Conservation (phyloP, 1,140 invertebrate genomes). For the Samia ricini region DNA sequence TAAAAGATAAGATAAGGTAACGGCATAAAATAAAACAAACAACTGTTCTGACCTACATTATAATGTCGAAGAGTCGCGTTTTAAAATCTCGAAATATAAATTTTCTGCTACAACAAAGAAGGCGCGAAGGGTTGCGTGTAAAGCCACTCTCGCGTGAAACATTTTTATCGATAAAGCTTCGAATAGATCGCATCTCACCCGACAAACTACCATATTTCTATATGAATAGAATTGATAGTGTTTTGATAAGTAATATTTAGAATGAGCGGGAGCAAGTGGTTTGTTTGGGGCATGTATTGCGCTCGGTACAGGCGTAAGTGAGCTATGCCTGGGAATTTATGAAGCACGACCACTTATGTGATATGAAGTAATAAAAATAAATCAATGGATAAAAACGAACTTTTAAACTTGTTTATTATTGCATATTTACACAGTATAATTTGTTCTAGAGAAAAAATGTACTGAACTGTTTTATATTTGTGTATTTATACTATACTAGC, state of each 20-base stretch:
- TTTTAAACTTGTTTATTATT: not conserved
- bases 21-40: not conserved
- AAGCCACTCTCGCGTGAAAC: not conserved
- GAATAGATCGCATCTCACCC: not conserved
- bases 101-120: not conserved
- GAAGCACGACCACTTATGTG: not conserved
- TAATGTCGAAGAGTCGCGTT: not conserved
- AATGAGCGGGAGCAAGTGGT: not conserved
- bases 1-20: too few relatives aligned
- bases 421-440: not conserved
- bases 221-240: not conserved
- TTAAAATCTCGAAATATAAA: slow-evolving; percentile 1
- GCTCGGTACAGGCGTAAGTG: not conserved
- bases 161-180: slow-evolving; percentile 1
- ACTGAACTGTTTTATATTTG: too few relatives aligned
- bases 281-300: not conserved
- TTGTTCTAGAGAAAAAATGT: too few relatives aligned
- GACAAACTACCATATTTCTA: not conserved
- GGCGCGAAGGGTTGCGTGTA: not conserved
- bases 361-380: not conserved
- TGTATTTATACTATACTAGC: too few relatives aligned
- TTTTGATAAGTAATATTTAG: not conserved
- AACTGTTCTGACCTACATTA: not conserved
- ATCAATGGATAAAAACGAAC: not conserved
- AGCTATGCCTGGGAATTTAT: not conserved